Evolutionary conservation across 2,888 invertebrate genomes (phyloP), one percentile per base, ranked within the genome.

Genomic region (Caenorhabditis sinica): DNA sequence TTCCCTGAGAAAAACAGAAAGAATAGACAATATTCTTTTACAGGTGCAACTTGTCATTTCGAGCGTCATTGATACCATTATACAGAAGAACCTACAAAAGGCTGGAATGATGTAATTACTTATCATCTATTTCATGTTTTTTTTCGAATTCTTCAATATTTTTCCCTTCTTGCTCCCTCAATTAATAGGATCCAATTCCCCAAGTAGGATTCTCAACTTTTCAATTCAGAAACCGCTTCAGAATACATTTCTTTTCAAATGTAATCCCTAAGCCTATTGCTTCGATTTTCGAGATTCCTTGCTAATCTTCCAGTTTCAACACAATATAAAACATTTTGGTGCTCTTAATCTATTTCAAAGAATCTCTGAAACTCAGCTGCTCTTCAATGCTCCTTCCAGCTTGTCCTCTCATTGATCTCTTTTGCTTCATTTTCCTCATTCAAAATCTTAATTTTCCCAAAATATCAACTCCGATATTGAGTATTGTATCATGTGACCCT

Each of bases 71-170:
- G 92, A 92, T 76, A 92, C 91, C 9, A 92, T 92, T 63, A 92
- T 92, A 81, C 92, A 92, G 82, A 92, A 90, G 85, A 92, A 92
- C 81, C 84, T 92, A 23, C 92, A 92, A 66, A 92, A 92, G 79
- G 92, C 92, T 43, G 92, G 92, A 84, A 92, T 92, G 92, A 92
- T 92, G 92, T 92, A 76, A 86, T 30, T 43, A 71, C n/a, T 17
- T 9, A 56, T 40, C 28, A 56, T 56, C 51, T 40, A 20, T 69
- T 28, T n/a, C n/a, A n/a, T n/a, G n/a, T n/a, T n/a, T n/a, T n/a
- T n/a, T 45, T 56, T 1, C 45, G n/a, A 6, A n/a, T 43, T 23
- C 36, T 6, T 20, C 60, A 23, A 5, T 17, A 8, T 43, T 23
- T 28, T 17, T 60, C 30, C 13, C 17, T 20, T 20, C 40, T n/a